phyloP scores from a whole-genome alignment of 2,113 vertebrate species.

The Hiodon tergisus region DNA sequence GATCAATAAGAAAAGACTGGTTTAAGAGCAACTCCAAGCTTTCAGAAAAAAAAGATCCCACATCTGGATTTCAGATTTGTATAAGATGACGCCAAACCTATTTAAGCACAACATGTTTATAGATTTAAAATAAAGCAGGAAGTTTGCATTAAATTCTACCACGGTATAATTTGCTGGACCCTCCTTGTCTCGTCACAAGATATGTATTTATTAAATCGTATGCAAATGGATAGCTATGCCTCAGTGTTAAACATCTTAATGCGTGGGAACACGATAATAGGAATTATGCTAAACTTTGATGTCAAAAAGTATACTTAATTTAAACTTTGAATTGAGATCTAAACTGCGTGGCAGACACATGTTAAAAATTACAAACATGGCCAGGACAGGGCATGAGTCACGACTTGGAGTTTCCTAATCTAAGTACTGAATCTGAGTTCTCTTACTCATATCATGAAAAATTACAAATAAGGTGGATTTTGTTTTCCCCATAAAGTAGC shows the following conservation, averaged over 20 bases:
- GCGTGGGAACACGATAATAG: background rate
- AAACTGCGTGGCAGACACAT: background rate
- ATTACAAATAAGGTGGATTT: too few species aligned
- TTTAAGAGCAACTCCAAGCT: slow-evolving; percentile 46
- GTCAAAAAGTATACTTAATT: background rate
- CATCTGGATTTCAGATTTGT: slow-evolving; percentile 60
- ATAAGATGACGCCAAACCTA: slow-evolving; percentile 38
- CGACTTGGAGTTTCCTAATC: too few species aligned
- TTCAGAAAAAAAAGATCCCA: slow-evolving; percentile 41
- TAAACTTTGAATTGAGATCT: background rate
- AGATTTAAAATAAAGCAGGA: slow-evolving; percentile 20
- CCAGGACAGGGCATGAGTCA: too few species aligned
- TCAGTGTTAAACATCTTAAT: background rate
- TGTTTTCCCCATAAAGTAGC: too few species aligned
- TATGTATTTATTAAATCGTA: background rate
- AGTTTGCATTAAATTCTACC: background rate
- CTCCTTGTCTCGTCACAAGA: background rate
- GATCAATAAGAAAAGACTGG: slow-evolving; percentile 29
- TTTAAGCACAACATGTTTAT: slow-evolving; percentile 33
- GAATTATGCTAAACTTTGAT: too few species aligned
- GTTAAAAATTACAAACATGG: too few species aligned
- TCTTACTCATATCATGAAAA: too few species aligned
- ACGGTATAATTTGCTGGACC: background rate
- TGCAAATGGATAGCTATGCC: too few species aligned
- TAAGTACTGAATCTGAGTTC: too few species aligned